These are phyloP conservation scores for Florisuga fusca DNA, from an alignment of 2,797 vertebrate species.

Conservation along the genomic window DNA sequence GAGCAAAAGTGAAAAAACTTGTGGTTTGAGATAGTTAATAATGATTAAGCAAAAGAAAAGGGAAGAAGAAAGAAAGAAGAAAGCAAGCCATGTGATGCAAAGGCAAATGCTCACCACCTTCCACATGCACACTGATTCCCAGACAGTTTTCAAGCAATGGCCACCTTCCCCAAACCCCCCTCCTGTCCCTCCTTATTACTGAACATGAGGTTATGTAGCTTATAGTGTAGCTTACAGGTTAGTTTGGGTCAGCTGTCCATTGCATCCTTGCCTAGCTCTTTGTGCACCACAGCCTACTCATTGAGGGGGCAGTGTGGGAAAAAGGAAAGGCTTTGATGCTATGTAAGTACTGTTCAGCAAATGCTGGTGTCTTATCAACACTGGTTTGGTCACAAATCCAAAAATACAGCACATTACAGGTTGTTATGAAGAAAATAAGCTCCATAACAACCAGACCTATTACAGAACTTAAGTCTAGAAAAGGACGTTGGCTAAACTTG, in stretches of 20 bases:
- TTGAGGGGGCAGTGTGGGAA: neutral
- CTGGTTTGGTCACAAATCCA: neutral
- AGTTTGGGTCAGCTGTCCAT: neutral
- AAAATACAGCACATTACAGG: neutral
- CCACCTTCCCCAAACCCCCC: neutral
- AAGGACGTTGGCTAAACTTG: neutral
- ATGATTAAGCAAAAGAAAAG: neutral
- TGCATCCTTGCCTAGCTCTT: neutral
- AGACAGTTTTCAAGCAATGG: neutral
- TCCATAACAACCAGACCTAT: neutral
- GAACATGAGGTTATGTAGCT: neutral
- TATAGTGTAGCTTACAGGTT: neutral
- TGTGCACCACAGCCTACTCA: neutral
- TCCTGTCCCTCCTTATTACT: neutral
- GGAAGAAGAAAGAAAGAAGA: neutral
- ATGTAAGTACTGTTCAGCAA: neutral
- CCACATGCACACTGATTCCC: rapidly evolving
- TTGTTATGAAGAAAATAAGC: neutral
- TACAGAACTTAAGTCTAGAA: neutral
- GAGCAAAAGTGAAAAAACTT: neutral
- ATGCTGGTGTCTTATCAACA: neutral
- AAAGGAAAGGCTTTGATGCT: neutral
- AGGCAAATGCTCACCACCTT: neutral
- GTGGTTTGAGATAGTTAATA: neutral
- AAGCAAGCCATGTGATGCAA: neutral